phyloP scores from a whole-genome alignment of 2,113 vertebrate species.

The Peromyscus californicus region DNA sequence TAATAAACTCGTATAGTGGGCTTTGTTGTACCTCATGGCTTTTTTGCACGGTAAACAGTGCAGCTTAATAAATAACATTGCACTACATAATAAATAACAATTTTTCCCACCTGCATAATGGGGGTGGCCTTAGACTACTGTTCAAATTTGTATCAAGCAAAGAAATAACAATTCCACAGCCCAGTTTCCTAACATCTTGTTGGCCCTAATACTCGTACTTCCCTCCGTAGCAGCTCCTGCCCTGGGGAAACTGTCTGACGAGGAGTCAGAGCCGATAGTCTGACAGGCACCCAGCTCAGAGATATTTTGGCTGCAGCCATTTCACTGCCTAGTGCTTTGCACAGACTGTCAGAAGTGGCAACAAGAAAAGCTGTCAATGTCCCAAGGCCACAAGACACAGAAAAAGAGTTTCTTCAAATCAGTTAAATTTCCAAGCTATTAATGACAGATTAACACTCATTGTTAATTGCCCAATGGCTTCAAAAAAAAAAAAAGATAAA shows the following conservation, averaged over 20 bases:
- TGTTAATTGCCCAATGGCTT: neutral
- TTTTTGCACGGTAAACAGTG: too few relatives aligned
- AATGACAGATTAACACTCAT: neutral
- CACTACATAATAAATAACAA: too few relatives aligned
- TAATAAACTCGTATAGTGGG: too few relatives aligned
- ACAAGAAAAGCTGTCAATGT: neutral
- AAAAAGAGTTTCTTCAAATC: neutral
- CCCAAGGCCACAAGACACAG: conserved; percentile 2
- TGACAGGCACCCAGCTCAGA: neutral
- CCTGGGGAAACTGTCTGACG: too few relatives aligned
- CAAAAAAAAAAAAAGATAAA: neutral
- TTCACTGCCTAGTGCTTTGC: neutral
- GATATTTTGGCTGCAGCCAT: neutral
- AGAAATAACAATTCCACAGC: neutral
- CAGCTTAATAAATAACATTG: too few relatives aligned
- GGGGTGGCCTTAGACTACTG: too few relatives aligned
- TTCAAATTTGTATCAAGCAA: neutral
- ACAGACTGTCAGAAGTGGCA: neutral
- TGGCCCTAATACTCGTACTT: fast-evolving
- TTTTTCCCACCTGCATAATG: neutral
- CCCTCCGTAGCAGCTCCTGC: neutral
- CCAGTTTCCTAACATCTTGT: neutral
- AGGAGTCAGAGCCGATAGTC: neutral
- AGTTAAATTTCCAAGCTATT: neutral
- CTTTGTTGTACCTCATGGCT: too few relatives aligned